These are phyloP conservation scores for Drosophila neonasuta DNA, from an alignment of 2,888 invertebrate species.

Conservation along the genomic window DNA sequence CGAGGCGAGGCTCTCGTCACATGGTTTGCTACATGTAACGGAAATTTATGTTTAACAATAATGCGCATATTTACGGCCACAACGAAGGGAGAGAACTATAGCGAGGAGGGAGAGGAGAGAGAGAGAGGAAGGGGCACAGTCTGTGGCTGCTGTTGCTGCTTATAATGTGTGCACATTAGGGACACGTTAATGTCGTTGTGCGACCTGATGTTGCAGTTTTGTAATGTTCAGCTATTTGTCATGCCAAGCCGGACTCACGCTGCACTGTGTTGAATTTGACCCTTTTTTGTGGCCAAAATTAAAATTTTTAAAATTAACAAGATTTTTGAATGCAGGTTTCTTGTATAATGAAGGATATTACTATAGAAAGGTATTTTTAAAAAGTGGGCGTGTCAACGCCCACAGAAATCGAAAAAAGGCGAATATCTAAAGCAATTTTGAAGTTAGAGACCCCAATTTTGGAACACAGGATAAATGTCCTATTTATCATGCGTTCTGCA, in stretches of 20 bases:
- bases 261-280: not conserved
- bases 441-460: too few relatives aligned
- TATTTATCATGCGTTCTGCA: too few relatives aligned
- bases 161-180: constrained; percentile 69
- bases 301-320: too few relatives aligned
- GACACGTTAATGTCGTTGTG: constrained; percentile 56
- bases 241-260: constrained; percentile 37
- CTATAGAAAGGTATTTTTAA: too few relatives aligned
- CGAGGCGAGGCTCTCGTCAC: constrained; percentile 5
- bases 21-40: constrained; percentile 43
- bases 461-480: too few relatives aligned
- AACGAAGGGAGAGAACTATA: not conserved
- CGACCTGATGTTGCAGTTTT: constrained; percentile 59
- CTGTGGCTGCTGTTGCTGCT: constrained; percentile 15
- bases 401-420: too few relatives aligned
- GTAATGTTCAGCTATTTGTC: constrained; percentile 67
- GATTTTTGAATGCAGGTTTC: too few relatives aligned
- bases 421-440: too few relatives aligned
- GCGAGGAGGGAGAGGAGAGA: not conserved
- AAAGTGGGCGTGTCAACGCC: too few relatives aligned
- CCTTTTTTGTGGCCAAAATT: too few relatives aligned
- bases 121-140: not conserved
- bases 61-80: constrained; percentile 59
- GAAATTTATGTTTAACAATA: constrained; percentile 77
- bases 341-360: too few relatives aligned